phyloP scores from a whole-genome alignment of 2,888 invertebrate species.

The Eupithecia tripunctaria region DNA sequence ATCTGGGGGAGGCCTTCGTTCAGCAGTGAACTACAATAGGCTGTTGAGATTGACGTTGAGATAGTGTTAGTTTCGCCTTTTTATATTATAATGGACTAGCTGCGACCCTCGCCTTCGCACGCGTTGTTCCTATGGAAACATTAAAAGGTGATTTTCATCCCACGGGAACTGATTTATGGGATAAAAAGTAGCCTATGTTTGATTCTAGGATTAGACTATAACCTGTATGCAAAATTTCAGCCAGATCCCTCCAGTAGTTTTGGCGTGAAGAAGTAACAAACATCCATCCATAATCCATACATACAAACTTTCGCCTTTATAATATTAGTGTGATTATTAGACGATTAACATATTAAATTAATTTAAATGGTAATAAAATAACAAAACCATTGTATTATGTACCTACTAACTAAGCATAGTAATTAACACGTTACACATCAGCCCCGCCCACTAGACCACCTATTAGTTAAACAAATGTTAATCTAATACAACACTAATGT shows the following conservation, averaged over 20 bases:
- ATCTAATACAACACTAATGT: conserved; percentile 63
- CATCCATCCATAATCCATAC: too few species aligned
- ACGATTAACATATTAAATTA: neutral
- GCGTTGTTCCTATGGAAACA: too few species aligned
- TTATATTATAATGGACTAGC: neutral
- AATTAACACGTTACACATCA: conserved; percentile 53
- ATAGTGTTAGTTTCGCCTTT: neutral
- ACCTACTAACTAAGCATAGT: conserved; percentile 29
- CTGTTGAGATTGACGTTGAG: too few species aligned
- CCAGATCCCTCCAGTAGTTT: too few species aligned
- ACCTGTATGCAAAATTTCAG: too few species aligned
- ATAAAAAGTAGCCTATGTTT: too few species aligned
- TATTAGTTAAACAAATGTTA: conserved; percentile 64
- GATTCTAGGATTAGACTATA: too few species aligned
- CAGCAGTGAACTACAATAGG: too few species aligned
- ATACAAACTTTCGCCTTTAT: neutral
- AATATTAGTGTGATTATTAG: neutral
- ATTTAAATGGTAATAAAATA: conserved; percentile 21
- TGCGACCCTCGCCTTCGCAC: too few species aligned
- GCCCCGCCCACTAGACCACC: conserved; percentile 58
- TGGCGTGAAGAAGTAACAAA: neutral
- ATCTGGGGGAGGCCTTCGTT: too few species aligned
- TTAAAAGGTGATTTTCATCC: too few species aligned
- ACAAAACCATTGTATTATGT: conserved; percentile 18
- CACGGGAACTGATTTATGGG: too few species aligned